These are phyloP conservation scores for Scaeva pyrastri DNA, from an alignment of 2,888 invertebrate species.

Conservation along the genomic window DNA sequence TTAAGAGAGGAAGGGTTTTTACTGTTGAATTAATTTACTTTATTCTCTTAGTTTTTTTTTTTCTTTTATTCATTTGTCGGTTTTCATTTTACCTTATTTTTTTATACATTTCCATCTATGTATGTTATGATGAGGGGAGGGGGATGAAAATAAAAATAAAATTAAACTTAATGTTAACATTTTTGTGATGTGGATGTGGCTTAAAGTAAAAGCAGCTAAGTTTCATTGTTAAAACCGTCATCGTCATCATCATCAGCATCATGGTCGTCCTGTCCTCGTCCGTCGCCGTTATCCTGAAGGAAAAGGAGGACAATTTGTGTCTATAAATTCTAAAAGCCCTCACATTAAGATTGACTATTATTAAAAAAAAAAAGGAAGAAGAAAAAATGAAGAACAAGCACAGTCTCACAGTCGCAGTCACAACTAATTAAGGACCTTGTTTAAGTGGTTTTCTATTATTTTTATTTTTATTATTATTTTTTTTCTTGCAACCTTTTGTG, in stretches of 20 bases:
- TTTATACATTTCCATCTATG: neutral
- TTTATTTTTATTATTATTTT: neutral
- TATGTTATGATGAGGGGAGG: too few species aligned
- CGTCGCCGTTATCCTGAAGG: slow-evolving; percentile 5
- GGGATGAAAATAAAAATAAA: slow-evolving; percentile 5
- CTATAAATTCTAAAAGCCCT: slow-evolving; percentile 64
- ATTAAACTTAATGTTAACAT: slow-evolving; percentile 65
- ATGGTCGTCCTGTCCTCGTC: neutral
- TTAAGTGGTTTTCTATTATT: slow-evolving; percentile 62
- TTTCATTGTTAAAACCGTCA: slow-evolving; percentile 62
- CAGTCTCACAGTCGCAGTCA: too few species aligned
- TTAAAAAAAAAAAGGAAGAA: neutral
- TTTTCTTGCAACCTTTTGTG: slow-evolving; percentile 12
- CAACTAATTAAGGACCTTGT: slow-evolving; percentile 62
- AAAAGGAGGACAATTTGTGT: slow-evolving; percentile 58
- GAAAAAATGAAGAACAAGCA: slow-evolving; percentile 24
- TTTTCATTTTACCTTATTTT: slow-evolving; percentile 50
- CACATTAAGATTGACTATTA: slow-evolving; percentile 50
- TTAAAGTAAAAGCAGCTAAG: slow-evolving; percentile 28
- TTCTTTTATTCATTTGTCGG: slow-evolving; percentile 28
- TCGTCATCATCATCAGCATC: slow-evolving; percentile 20
- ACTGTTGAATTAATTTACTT: slow-evolving; percentile 74
- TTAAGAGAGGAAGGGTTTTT: slow-evolving; percentile 62
- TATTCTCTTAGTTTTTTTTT: slow-evolving; percentile 65
- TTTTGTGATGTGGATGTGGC: slow-evolving; percentile 71